A percentile compares a stretch with the other conserved stretches of the same genome.
phyloP scores from a whole-genome alignment of 2,797 vertebrate species.

The Scomberomorus guttatus region DNA sequence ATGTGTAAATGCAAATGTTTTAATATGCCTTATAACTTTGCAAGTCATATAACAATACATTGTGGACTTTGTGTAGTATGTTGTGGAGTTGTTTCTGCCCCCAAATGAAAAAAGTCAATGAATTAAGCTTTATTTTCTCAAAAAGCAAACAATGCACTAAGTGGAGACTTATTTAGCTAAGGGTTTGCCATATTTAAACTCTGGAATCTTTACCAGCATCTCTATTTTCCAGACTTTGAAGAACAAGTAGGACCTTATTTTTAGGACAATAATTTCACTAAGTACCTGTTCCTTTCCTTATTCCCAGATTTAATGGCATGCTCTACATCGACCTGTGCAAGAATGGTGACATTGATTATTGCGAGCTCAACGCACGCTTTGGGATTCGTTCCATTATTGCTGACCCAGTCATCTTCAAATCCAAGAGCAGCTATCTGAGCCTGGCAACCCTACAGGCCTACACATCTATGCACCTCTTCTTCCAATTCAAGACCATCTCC shows the following conservation, averaged over 20 bases:
- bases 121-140: background rate
- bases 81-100: background rate
- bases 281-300: constrained; percentile 7
- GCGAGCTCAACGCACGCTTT: constrained; percentile 97
- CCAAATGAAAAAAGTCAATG: background rate
- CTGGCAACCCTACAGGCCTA: constrained; percentile 97
- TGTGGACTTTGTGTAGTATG: background rate
- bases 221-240: background rate
- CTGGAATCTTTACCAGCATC: background rate
- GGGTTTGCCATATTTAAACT: background rate
- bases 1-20: background rate
- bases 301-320: constrained; percentile 94
- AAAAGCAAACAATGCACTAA: background rate
- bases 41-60: background rate
- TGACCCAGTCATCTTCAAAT: constrained; percentile 97
- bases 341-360: constrained; percentile 98
- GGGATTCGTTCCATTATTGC: constrained; percentile 97
- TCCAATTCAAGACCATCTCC: constrained; percentile 99
- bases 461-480: constrained; percentile 99
- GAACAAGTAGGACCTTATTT: background rate
- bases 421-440: constrained; percentile 97
- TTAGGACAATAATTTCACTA: background rate
- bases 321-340: constrained; percentile 99
- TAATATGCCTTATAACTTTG: background rate
- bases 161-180: background rate